Evolutionary conservation across 2,888 invertebrate genomes (phyloP), one percentile per base, ranked within the genome.

Genomic region (Parnassius glacialis): DNA sequence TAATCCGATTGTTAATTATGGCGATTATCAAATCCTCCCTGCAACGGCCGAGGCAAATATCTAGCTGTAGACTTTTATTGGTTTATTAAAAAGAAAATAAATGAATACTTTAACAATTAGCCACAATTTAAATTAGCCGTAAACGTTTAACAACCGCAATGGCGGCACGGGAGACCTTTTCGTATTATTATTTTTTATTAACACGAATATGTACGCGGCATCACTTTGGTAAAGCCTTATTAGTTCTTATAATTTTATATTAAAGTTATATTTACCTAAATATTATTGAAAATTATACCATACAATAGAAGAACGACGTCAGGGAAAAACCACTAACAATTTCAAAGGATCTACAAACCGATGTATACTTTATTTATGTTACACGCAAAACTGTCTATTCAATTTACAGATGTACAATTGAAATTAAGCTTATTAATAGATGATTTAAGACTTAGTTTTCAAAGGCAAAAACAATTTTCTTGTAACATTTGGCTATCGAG

Each of bases 361-460:
- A 25, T 54, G n/a, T 54, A 48, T 59, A 57, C 62, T 42, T 66
- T 65, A 67, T 65, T 69, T 64, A 65, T 57, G 52, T 55, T 53
- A 52, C 57, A 76, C 71, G 75, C 74, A 67, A 75, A 75, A 70
- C 63, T 59, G 61, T 65, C 68, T 66, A 66, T 59, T 66, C 68
- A 65, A 54, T 9, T n/a, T 16, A n/a, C 20, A n/a, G 9, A 2
- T 10, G 13, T 41, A 3, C 34, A 61, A 47, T 7, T 11, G 52
- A 52, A 44, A 52, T n/a, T 10, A 44, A 57, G n/a, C 51, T 16
- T 47, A 25, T 25, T 43, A 2, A 2, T 0, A 0, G 5, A 25
- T 34, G 9, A 0, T 12, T 52, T 52, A 61, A 1, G 41, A 43
- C n/a, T 56, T 7, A 61, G 16, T 52, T 41, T 20, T 56, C 51